Evolutionary conservation across 2,797 vertebrate species (phyloP).

Genomic region (Anguilla megastoma): DNA sequence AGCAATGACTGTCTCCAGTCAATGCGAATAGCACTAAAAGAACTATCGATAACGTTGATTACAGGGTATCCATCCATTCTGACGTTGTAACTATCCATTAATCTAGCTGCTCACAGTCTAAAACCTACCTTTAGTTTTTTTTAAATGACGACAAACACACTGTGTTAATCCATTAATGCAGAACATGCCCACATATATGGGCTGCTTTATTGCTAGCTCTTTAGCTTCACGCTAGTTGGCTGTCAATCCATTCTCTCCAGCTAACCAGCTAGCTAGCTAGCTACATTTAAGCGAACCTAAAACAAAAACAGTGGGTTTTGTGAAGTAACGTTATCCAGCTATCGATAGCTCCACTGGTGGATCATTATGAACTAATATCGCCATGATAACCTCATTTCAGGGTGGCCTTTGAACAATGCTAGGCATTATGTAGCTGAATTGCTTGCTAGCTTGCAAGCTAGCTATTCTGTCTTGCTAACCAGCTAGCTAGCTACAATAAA

Average conservation of each 20-base stretch:
- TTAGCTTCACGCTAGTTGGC: background rate
- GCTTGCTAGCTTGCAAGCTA: background rate
- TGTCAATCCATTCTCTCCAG: background rate
- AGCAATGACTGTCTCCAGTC: background rate
- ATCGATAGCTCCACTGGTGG: no score
- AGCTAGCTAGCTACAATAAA: slow-evolving; percentile 4
- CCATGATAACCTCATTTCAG: background rate
- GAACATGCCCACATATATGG: background rate
- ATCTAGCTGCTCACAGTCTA: background rate
- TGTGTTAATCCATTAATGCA: background rate
- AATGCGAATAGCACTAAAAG: background rate
- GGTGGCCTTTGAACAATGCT: slow-evolving; percentile 21
- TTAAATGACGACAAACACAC: background rate
- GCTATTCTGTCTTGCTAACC: background rate
- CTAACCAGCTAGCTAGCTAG: background rate
- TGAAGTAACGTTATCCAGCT: background rate
- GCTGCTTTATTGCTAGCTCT: background rate
- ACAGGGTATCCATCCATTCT: background rate
- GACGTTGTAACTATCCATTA: background rate
- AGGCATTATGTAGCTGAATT: background rate
- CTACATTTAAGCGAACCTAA: background rate
- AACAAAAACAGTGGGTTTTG: background rate
- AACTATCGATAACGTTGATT: background rate
- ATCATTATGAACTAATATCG: background rate
- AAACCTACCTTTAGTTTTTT: background rate